These are phyloP conservation scores for Porites lutea DNA, from an alignment of 64 coral and sea anemone genomes.

Conservation along the genomic window DNA sequence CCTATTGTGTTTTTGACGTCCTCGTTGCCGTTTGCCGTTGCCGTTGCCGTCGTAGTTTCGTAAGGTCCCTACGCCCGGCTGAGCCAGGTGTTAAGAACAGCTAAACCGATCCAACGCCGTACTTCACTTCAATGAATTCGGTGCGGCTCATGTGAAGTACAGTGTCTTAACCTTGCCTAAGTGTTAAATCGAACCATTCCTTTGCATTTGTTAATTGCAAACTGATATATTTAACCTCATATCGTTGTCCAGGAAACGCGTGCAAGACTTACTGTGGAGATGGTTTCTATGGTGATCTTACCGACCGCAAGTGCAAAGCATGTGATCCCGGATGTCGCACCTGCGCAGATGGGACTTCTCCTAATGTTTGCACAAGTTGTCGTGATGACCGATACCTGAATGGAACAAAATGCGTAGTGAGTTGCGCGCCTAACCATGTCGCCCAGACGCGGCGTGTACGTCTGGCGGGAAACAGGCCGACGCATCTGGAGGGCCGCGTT, in stretches of 20 bases:
- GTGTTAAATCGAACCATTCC: too few relatives aligned
- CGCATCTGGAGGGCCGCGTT: conserved; percentile 73
- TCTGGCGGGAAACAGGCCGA: conserved; percentile 55
- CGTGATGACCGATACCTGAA: conserved; percentile 56
- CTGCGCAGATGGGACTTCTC: conserved; percentile 59
- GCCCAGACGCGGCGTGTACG: conserved; percentile 54
- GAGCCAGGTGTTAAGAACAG: too few relatives aligned
- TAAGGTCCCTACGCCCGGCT: too few relatives aligned
- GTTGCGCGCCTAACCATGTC: conserved; percentile 35
- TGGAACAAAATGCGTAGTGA: conserved; percentile 31
- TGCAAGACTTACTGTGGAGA: conserved; percentile 68
- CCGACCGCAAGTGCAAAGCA: conserved; percentile 47
- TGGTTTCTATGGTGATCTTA: conserved; percentile 77
- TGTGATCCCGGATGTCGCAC: conserved; percentile 73
- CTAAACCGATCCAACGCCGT: too few relatives aligned
- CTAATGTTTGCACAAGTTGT: conserved; percentile 72
- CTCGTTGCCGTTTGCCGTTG: too few relatives aligned
- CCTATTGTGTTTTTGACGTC: too few relatives aligned
- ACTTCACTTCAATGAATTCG: too few relatives aligned
- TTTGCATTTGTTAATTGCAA: too few relatives aligned
- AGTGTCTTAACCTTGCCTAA: too few relatives aligned
- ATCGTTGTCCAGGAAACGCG: conserved; percentile 32
- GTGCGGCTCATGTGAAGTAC: too few relatives aligned
- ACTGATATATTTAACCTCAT: not conserved
- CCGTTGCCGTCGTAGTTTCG: too few relatives aligned